Base-by-base conservation (phyloP, 2,888 invertebrate genomes). In the Oxyscelio sp. region DNA sequence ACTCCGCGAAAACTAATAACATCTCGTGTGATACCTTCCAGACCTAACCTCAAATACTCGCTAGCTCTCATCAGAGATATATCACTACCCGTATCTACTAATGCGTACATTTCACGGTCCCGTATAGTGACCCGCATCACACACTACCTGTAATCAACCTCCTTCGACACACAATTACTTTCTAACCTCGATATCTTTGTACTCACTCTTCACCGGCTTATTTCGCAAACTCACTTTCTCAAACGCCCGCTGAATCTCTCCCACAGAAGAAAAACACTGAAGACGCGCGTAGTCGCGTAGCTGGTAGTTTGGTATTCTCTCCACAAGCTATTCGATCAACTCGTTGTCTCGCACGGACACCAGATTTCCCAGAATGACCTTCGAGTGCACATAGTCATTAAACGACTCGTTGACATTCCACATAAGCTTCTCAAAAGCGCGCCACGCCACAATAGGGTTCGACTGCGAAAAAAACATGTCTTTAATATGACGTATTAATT, bases 211-310 rank as follows among this genome's bases (percentile, higher is more conserved):
- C 27, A 19, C 21, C n/a, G 13, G 5, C 3, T 15, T 38, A 34
- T 27, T 34, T 40, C 54, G 59, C 59, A 77, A 13, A n/a, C 61
- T 50, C 11, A 84, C 73, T 34, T 74, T 61, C 59, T 86, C 83
- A 27, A 87, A 87, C 0, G 88, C 85, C 13, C 83, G 74, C 9
- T 83, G 52, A 38, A 87, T 52, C 5, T 73, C 83, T 2, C 50
- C 17, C 15, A 77, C 21, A 0, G 75, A 38, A 0, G 58, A 21
- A 21, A 88, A 88, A 1, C 77, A 71, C 31, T 80, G 66, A 8
- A 88, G 75, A 0, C 85, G 75, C 11, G 87, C 88, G 52, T 87
- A 87, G 27, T 85, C 80, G 34, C 77, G 85, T 4, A 87, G 50
- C 4, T 19, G 45, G 1, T 19, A 8, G 27, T 87, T 86, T 15